Conservation (phyloP, 2,888 invertebrate genomes). For the Eulithis testata region DNA sequence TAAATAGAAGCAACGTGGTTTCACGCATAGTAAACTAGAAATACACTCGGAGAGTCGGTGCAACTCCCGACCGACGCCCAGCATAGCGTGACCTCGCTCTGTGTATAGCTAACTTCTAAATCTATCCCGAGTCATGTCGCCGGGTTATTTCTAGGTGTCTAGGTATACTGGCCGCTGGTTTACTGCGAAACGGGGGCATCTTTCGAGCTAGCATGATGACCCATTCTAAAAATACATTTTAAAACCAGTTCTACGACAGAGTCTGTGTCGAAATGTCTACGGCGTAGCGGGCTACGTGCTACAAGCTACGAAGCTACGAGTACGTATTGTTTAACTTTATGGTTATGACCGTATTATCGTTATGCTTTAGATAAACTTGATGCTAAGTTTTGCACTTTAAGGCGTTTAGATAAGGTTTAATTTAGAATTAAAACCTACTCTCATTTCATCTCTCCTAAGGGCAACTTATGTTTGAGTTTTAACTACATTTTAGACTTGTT, state of each 20-base stretch:
- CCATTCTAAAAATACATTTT: slow-evolving; percentile 65
- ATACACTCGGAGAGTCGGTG: slow-evolving; percentile 38
- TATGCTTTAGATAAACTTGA: slow-evolving; percentile 24
- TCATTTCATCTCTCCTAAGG: neutral
- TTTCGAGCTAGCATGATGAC: slow-evolving; percentile 59
- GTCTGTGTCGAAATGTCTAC: slow-evolving; percentile 51
- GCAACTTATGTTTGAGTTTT: slow-evolving; percentile 9
- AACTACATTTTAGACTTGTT: neutral
- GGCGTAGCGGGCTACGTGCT: slow-evolving; percentile 48
- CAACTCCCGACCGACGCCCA: slow-evolving; percentile 33
- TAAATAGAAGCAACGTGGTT: slow-evolving; percentile 46
- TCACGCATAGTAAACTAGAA: slow-evolving; percentile 51
- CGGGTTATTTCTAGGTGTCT: slow-evolving; percentile 25
- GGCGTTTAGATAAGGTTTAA: slow-evolving; percentile 14
- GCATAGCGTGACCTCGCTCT: slow-evolving; percentile 36
- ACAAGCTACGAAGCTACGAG: slow-evolving; percentile 31
- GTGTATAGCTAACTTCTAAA: slow-evolving; percentile 37
- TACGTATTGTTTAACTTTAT: slow-evolving; percentile 30
- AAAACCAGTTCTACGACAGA: slow-evolving; percentile 52
- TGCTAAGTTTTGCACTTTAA: slow-evolving; percentile 13
- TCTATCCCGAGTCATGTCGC: slow-evolving; percentile 17
- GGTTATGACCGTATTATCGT: slow-evolving; percentile 26
- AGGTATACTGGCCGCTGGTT: slow-evolving; percentile 43
- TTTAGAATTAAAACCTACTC: slow-evolving; percentile 7
- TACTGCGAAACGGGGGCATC: slow-evolving; percentile 64